Percentiles rank a stretch among this genome's conserved stretches.
phyloP scores from a whole-genome alignment of 2,888 invertebrate genomes.

The Alentia gelatinosa region DNA sequence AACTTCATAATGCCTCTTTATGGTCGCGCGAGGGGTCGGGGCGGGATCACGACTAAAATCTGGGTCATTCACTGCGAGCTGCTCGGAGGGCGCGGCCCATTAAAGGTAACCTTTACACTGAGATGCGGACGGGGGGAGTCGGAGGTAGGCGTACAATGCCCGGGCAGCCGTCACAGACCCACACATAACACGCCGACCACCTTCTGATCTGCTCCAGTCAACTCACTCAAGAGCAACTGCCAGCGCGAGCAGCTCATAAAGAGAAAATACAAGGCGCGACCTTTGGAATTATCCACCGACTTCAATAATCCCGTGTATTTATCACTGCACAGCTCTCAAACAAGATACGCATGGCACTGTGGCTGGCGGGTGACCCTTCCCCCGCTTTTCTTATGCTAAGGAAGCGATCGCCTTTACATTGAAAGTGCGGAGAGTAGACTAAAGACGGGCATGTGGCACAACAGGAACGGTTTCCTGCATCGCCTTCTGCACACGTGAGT shows the following conservation, averaged over 20 bases:
- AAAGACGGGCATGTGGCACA: too few species aligned
- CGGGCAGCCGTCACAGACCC: background rate
- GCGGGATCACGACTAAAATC: constrained; percentile 30
- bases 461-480: constrained; percentile 14
- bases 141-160: background rate
- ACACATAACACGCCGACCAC: background rate
- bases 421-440: too few species aligned
- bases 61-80: constrained; percentile 26
- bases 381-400: too few species aligned
- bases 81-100: background rate
- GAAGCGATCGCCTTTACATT: too few species aligned
- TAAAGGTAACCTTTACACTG: background rate
- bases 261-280: too few species aligned
- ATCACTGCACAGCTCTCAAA: too few species aligned
- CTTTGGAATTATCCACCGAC: too few species aligned
- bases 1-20: constrained; percentile 36
- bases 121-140: background rate
- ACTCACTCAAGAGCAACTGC: too few species aligned
- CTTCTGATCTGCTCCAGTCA: background rate
- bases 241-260: too few species aligned
- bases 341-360: too few species aligned
- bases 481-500: background rate
- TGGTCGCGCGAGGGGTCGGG: background rate
- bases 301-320: too few species aligned
- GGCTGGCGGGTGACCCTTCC: too few species aligned